Conservation (phyloP, 2,797 vertebrate species). For the Xenentodon cancila region DNA sequence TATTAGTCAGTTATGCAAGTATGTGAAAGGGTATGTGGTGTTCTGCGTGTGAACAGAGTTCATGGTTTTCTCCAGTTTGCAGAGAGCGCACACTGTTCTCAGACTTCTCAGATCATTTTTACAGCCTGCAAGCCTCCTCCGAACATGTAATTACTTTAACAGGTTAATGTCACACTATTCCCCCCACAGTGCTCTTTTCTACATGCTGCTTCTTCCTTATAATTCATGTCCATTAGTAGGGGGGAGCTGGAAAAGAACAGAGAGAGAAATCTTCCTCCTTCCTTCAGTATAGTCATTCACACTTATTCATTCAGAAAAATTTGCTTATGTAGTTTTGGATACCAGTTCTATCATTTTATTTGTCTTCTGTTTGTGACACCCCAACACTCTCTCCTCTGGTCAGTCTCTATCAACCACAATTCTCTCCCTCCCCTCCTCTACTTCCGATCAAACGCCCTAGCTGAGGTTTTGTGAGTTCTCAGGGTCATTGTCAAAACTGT, state of each 20-base stretch:
- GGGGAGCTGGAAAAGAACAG: conserved; percentile 40
- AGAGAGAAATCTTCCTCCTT: conserved; percentile 41
- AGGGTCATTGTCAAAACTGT: too few relatives aligned
- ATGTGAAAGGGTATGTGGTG: conserved; percentile 45
- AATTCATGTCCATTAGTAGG: conserved; percentile 65
- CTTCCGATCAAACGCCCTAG: neutral
- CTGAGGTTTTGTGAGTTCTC: too few relatives aligned
- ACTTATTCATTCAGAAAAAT: neutral
- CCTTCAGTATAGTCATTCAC: conserved; percentile 24
- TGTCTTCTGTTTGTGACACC: too few relatives aligned
- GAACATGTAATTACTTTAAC: conserved; percentile 74
- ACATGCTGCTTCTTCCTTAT: conserved; percentile 54
- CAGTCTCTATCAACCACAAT: too few relatives aligned
- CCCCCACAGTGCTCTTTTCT: conserved; percentile 49
- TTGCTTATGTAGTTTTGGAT: neutral
- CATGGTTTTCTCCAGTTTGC: conserved; percentile 43
- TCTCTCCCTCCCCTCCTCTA: too few relatives aligned
- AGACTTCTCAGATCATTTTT: conserved; percentile 52
- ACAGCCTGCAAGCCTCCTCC: conserved; percentile 44
- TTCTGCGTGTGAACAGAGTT: conserved; percentile 33
- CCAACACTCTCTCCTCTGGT: too few relatives aligned
- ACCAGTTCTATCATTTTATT: too few relatives aligned
- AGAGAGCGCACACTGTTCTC: conserved; percentile 51
- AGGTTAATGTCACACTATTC: conserved; percentile 73
- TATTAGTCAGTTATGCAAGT: conserved; percentile 29